Percentiles rank a stretch among this genome's conserved stretches.
These are phyloP conservation scores for Leguminivora glycinivorella DNA, from an alignment of 1,140 invertebrate genomes.

Conservation along the genomic window DNA sequence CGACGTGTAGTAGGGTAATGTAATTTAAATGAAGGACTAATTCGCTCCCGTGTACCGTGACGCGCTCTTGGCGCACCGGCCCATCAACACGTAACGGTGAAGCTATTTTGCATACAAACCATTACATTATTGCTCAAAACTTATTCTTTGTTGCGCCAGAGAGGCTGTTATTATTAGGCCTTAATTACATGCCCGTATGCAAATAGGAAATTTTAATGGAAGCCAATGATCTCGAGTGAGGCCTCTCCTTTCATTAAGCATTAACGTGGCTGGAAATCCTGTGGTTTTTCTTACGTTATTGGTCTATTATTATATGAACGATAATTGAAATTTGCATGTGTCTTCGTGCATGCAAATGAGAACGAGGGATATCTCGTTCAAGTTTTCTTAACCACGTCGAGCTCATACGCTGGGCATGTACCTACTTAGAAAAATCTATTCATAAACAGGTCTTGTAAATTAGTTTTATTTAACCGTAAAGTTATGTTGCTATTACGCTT, in stretches of 20 bases:
- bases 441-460: background rate
- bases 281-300: slow-evolving; percentile 39
- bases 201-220: slow-evolving; percentile 74
- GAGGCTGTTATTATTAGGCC: slow-evolving; percentile 74
- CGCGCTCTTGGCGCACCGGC: slow-evolving; percentile 64
- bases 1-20: slow-evolving; percentile 62
- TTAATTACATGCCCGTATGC: slow-evolving; percentile 75
- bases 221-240: slow-evolving; percentile 55
- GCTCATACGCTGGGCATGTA: background rate
- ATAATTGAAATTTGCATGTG: slow-evolving; percentile 13
- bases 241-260: slow-evolving; percentile 51
- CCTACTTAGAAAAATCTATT: background rate
- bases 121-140: slow-evolving; percentile 78
- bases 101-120: slow-evolving; percentile 78
- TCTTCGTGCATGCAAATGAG: slow-evolving; percentile 22
- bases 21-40: slow-evolving; percentile 76
- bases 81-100: slow-evolving; percentile 74
- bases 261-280: slow-evolving; percentile 44
- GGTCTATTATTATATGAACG: slow-evolving; percentile 27
- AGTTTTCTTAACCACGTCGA: slow-evolving; percentile 1
- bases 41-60: slow-evolving; percentile 71
- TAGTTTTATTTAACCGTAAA: background rate
- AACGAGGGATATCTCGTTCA: background rate
- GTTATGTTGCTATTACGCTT: background rate
- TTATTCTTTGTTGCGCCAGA: slow-evolving; percentile 77